phyloP scores from a whole-genome alignment of 2,888 invertebrate species.

The Ophion obscuratus region DNA sequence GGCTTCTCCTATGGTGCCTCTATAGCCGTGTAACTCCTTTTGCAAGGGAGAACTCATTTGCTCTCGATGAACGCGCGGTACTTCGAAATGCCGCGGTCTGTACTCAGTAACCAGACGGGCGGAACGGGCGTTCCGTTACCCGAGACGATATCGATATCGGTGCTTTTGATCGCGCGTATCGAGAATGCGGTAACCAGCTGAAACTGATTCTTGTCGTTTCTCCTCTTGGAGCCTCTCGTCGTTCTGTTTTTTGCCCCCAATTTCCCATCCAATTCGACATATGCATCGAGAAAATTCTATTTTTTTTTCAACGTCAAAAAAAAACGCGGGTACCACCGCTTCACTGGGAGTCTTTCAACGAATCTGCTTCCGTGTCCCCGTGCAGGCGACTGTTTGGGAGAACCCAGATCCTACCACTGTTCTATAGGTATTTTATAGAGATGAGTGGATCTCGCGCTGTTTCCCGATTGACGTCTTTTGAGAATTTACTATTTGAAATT shows the following conservation, averaged over 20 bases:
- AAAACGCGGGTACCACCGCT: too few relatives aligned
- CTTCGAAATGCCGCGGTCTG: slow-evolving; percentile 24
- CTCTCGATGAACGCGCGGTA: slow-evolving; percentile 10
- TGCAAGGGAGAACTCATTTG: slow-evolving; percentile 10
- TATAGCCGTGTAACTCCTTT: background rate
- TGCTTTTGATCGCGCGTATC: slow-evolving; percentile 7
- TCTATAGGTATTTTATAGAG: too few relatives aligned
- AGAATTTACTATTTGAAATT: too few relatives aligned
- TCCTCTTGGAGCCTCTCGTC: background rate
- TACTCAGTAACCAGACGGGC: slow-evolving; percentile 34
- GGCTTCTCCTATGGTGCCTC: background rate
- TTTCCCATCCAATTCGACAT: background rate
- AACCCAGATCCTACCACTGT: too few relatives aligned
- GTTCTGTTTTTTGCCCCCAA: background rate
- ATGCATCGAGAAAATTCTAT: background rate
- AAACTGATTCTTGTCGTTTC: background rate
- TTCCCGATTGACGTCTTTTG: too few relatives aligned
- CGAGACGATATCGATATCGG: slow-evolving; percentile 23
- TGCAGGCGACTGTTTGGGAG: too few relatives aligned
- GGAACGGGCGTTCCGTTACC: slow-evolving; percentile 35
- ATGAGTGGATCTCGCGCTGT: too few relatives aligned
- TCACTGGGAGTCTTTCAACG: too few relatives aligned
- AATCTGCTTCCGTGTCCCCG: too few relatives aligned
- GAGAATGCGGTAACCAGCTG: background rate
- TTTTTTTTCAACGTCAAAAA: too few relatives aligned